phyloP scores from a whole-genome alignment of 2,113 vertebrate genomes.

The Brachionichthys hirsutus region DNA sequence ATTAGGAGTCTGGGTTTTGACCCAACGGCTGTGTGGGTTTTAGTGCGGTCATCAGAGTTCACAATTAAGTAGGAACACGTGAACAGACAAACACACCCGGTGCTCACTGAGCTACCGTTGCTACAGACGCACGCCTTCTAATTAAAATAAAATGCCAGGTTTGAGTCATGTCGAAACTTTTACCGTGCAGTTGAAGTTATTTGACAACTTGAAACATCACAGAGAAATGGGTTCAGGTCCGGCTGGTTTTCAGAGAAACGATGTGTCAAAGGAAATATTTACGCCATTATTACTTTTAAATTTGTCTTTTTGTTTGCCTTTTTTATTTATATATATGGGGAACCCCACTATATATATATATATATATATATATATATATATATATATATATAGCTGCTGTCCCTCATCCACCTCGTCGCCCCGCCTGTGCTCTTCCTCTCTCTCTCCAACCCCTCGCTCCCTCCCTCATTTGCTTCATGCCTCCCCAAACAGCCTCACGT shows the following conservation, averaged over 20 bases:
- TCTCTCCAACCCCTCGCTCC: neutral
- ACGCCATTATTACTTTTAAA: slow-evolving; percentile 2
- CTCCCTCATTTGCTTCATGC: slow-evolving; percentile 11
- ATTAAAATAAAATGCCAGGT: slow-evolving; percentile 49
- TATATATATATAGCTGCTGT: neutral
- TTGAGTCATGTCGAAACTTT: slow-evolving; percentile 30
- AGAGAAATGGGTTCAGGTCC: slow-evolving; percentile 34
- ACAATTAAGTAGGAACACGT: slow-evolving; percentile 60
- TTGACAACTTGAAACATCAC: slow-evolving; percentile 17
- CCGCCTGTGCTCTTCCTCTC: neutral
- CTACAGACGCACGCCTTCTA: slow-evolving; percentile 33
- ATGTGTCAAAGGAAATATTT: slow-evolving; percentile 19
- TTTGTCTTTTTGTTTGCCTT: neutral
- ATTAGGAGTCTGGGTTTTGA: slow-evolving; percentile 42
- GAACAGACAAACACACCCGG: slow-evolving; percentile 52
- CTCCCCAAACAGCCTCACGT: slow-evolving; percentile 42
- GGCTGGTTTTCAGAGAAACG: slow-evolving; percentile 19
- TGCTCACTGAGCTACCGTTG: slow-evolving; percentile 42
- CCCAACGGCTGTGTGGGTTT: slow-evolving; percentile 34
- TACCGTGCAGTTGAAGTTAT: slow-evolving; percentile 21
- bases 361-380: too few relatives aligned
- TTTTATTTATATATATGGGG: too few relatives aligned
- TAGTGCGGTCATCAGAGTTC: slow-evolving; percentile 51
- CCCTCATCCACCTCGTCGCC: neutral
- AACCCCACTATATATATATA: too few relatives aligned